Evolutionary conservation across 2,113 vertebrate species (phyloP).

Genomic region (Rhombomys opimus): DNA sequence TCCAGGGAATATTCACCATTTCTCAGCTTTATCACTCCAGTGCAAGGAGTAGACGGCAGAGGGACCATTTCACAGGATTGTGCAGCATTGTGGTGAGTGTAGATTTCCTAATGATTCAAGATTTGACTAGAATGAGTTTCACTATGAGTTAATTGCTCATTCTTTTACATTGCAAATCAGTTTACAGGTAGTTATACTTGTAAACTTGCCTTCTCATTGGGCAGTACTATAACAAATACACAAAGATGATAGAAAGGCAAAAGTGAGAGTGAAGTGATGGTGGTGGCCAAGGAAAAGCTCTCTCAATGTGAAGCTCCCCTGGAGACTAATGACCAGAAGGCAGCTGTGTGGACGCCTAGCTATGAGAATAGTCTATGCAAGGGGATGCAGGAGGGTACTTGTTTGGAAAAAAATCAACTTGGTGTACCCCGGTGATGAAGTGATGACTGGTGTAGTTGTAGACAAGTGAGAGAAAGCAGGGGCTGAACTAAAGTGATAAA

Average conservation of each 20-base stretch:
- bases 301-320: not conserved
- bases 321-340: not conserved
- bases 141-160: not conserved
- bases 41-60: not conserved
- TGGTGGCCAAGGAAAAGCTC: not conserved
- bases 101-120: not conserved
- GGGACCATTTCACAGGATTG: not conserved
- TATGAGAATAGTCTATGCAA: fast-evolving
- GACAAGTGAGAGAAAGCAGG: not conserved
- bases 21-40: not conserved
- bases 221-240: not conserved
- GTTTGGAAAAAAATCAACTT: not conserved
- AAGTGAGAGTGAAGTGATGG: not conserved
- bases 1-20: not conserved
- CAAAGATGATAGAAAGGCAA: not conserved
- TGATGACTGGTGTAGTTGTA: not conserved
- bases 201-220: not conserved
- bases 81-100: not conserved
- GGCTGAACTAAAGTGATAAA: not conserved
- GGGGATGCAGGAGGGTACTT: not conserved
- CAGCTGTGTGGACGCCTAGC: fast-evolving
- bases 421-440: not conserved
- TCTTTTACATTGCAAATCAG: not conserved
- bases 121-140: not conserved
- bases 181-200: not conserved